Evolutionary conservation across 2,797 vertebrate genomes (phyloP).

Genomic region (Sciaenops ocellatus): DNA sequence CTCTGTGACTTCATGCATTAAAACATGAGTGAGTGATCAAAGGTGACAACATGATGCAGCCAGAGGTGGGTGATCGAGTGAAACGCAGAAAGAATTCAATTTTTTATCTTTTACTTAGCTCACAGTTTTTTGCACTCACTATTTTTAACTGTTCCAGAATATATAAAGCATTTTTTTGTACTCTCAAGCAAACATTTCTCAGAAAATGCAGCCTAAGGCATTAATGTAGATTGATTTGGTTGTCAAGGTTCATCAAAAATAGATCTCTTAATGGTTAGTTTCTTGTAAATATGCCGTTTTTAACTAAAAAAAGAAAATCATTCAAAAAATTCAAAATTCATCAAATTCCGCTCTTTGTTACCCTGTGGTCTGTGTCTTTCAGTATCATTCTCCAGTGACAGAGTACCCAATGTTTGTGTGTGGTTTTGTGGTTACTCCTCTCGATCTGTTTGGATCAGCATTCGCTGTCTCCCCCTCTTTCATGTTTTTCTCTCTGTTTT

Average conservation of each 20-base stretch:
- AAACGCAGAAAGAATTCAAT: slow-evolving; percentile 35
- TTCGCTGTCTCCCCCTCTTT: slow-evolving; percentile 8
- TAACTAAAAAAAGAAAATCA: not conserved
- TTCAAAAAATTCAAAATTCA: not conserved
- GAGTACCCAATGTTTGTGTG: not conserved
- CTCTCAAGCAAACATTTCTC: not conserved
- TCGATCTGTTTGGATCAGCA: slow-evolving; percentile 6
- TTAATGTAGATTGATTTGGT: not conserved
- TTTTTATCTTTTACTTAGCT: slow-evolving; percentile 53
- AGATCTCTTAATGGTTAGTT: not conserved
- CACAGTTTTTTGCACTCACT: slow-evolving; percentile 18
- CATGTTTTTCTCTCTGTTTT: not conserved
- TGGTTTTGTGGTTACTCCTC: not conserved
- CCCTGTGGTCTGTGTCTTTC: not conserved
- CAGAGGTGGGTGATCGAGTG: slow-evolving; percentile 54
- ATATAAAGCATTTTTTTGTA: not conserved
- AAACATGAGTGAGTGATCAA: slow-evolving; percentile 79
- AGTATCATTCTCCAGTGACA: not conserved
- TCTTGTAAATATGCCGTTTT: not conserved
- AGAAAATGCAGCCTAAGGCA: not conserved
- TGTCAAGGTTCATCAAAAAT: not conserved
- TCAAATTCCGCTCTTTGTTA: not conserved
- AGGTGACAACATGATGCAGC: slow-evolving; percentile 68
- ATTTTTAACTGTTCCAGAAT: slow-evolving; percentile 22
- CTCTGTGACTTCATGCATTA: slow-evolving; percentile 77